Percentiles rank a stretch among this genome's conserved stretches.
Evolutionary conservation across 2,888 invertebrate species (phyloP).

Genomic region (Rotaria macrura): DNA sequence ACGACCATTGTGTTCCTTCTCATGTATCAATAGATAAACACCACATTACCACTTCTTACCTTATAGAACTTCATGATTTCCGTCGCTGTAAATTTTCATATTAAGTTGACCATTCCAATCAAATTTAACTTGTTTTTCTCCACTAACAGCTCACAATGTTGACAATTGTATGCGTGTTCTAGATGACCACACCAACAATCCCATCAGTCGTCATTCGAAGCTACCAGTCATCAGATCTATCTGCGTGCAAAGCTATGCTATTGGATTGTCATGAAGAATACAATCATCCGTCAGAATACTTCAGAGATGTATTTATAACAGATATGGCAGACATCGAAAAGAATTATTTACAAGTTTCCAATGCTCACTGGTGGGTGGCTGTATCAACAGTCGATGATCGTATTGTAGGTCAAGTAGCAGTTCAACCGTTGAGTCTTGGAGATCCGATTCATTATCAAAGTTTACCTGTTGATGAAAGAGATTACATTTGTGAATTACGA

Average conservation of each 20-base stretch:
- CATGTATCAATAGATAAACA: no score
- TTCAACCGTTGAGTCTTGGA: background rate
- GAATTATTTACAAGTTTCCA: background rate
- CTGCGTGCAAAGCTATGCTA: background rate
- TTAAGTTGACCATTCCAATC: no score
- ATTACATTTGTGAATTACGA: background rate
- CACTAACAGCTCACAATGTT: no score
- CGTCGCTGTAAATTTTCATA: no score
- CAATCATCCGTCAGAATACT: no score
- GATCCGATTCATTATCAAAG: background rate
- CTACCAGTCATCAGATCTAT: background rate
- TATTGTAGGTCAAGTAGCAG: background rate
- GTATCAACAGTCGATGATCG: background rate
- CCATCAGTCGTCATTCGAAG: background rate
- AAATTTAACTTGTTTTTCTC: no score
- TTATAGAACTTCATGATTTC: no score
- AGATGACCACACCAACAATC: no score
- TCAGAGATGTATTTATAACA: background rate
- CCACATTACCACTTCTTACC: no score
- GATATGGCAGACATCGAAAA: background rate
- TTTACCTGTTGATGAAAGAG: background rate
- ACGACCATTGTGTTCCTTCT: no score
- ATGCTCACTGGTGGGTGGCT: background rate
- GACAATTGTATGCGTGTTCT: no score
- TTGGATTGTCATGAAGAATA: background rate